A percentile compares a stretch with the other conserved stretches of the same genome.
phyloP scores from a whole-genome alignment of 1,140 invertebrate genomes.

The Macrotrachela quadricornifera region DNA sequence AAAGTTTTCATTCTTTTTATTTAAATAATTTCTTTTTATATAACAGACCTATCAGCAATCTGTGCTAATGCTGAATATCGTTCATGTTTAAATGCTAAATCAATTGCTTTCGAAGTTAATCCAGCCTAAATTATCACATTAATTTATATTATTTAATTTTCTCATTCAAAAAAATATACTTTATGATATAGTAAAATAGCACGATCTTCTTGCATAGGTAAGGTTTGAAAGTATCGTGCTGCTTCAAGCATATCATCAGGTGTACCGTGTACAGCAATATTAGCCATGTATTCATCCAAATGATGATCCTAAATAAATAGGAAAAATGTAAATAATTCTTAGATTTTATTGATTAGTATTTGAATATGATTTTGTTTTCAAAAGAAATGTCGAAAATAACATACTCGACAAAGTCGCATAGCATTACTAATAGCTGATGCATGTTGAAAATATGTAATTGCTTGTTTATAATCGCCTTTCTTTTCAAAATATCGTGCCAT shows the following conservation, averaged over 20 bases:
- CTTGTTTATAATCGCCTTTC: constrained; percentile 56
- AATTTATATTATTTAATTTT: neutral
- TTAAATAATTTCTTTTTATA: no score
- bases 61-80: constrained; percentile 57
- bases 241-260: constrained; percentile 60
- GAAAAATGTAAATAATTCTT: neutral
- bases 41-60: constrained; percentile 49
- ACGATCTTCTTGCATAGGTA: constrained; percentile 45
- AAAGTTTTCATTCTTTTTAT: no score
- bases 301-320: constrained; percentile 41
- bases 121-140: constrained; percentile 38
- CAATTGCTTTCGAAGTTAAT: constrained; percentile 65
- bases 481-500: constrained; percentile 79
- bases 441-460: constrained; percentile 56
- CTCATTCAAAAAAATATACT: constrained; percentile 15
- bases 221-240: constrained; percentile 58
- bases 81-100: constrained; percentile 57
- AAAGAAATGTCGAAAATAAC: neutral
- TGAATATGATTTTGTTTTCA: no score
- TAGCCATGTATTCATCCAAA: constrained; percentile 60
- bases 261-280: constrained; percentile 51
- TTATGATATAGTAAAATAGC: constrained; percentile 79
- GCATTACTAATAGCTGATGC: constrained; percentile 65
- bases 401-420: constrained; percentile 59
- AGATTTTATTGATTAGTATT: no score